phyloP scores from a whole-genome alignment of 2,113 vertebrate genomes.

The Falco punctatus region DNA sequence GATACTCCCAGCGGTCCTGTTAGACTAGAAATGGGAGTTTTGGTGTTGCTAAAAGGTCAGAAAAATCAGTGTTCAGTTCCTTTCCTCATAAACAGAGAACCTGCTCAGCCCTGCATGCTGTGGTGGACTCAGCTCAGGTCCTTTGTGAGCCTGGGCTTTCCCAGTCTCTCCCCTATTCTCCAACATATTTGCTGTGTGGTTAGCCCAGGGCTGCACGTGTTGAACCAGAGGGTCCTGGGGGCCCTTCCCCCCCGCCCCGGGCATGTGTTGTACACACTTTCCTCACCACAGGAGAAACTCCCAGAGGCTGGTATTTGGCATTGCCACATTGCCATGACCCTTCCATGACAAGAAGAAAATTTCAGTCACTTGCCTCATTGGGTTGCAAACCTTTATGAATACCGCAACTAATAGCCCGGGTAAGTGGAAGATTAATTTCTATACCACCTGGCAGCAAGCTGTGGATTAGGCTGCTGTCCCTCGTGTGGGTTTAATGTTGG shows the following conservation, averaged over 20 bases:
- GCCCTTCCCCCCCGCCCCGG: background rate
- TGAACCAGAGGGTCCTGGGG: background rate
- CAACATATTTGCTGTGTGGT: background rate
- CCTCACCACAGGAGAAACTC: background rate
- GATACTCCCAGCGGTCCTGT: background rate
- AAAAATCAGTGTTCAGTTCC: background rate
- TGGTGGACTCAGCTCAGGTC: background rate
- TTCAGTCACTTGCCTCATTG: constrained; percentile 55
- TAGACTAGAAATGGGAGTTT: background rate
- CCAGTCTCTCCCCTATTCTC: too few species aligned
- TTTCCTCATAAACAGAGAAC: background rate
- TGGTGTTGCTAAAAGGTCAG: background rate
- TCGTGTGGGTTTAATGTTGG: constrained; percentile 70
- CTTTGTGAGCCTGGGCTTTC: background rate
- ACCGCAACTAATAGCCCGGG: constrained; percentile 65
- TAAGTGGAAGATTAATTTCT: constrained; percentile 82
- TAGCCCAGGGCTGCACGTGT: background rate
- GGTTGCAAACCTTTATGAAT: constrained; percentile 70
- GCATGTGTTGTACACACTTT: background rate
- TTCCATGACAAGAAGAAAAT: constrained; percentile 55
- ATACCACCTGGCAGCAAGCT: constrained; percentile 80
- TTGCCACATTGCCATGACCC: background rate
- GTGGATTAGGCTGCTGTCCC: constrained; percentile 66
- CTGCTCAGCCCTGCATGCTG: background rate
- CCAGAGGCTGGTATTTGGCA: background rate